Percentiles rank a stretch among this genome's conserved stretches.
These are phyloP conservation scores for Agelaius tricolor DNA, from an alignment of 2,113 vertebrate genomes.

Conservation along the genomic window DNA sequence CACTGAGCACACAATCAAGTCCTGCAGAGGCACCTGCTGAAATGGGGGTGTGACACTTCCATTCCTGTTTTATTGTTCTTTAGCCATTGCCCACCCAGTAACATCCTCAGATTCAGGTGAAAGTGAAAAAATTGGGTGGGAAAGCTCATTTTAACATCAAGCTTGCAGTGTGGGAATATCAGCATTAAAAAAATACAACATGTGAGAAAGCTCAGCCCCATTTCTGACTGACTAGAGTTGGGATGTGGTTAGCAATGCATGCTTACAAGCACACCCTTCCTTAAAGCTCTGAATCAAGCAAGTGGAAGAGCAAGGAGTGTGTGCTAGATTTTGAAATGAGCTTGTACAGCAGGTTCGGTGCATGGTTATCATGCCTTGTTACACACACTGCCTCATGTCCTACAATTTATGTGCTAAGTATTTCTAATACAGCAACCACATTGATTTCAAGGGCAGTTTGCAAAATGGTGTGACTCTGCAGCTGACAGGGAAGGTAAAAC, in stretches of 20 bases:
- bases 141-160: not conserved
- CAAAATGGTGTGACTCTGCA: not conserved
- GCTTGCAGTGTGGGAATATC: not conserved
- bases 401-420: constrained; percentile 39
- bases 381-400: not conserved
- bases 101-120: not conserved
- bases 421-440: constrained; percentile 1
- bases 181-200: not conserved
- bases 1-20: accelerated
- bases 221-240: not conserved
- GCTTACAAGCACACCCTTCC: not conserved
- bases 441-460: constrained; percentile 53
- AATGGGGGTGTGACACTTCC: not conserved
- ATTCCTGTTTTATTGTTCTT: not conserved
- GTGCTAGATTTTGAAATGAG: not conserved
- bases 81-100: not conserved
- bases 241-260: not conserved
- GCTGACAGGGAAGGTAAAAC: constrained; percentile 43
- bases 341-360: constrained; percentile 4
- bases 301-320: not conserved
- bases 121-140: not conserved
- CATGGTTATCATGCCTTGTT: not conserved
- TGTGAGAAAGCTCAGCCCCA: not conserved
- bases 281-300: not conserved
- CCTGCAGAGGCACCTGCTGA: not conserved